A percentile compares a stretch with the other conserved stretches of the same genome.
These are phyloP conservation scores for Acanthisitta chloris DNA, from an alignment of 2,113 vertebrate species.

Conservation along the genomic window DNA sequence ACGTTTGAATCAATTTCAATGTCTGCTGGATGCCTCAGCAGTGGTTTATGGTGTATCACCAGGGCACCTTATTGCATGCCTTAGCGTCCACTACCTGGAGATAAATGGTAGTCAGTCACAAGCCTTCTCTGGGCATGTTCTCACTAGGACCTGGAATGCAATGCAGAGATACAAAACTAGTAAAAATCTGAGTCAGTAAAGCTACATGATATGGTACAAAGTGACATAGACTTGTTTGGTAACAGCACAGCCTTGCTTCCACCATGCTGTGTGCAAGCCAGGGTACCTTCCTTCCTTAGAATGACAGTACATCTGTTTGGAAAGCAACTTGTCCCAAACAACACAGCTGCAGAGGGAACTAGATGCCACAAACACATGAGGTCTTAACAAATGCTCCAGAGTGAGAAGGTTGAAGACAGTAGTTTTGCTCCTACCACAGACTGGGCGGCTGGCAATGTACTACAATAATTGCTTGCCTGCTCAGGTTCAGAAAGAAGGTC, in stretches of 20 bases:
- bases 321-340: not conserved
- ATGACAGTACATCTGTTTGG: rapidly evolving
- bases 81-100: not conserved
- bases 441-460: not conserved
- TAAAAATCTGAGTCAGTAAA: not conserved
- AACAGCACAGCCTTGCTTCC: not conserved
- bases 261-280: not conserved
- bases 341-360: not conserved
- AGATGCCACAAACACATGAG: not conserved
- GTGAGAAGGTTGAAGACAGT: not conserved
- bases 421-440: not conserved
- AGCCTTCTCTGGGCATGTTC: not conserved
- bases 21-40: not conserved
- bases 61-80: not conserved
- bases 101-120: not conserved
- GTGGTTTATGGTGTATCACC: not conserved
- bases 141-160: not conserved
- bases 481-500: not conserved
- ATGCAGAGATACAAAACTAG: not conserved
- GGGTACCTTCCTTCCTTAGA: not conserved
- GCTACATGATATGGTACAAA: not conserved
- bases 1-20: not conserved
- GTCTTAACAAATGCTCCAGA: not conserved
- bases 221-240: not conserved
- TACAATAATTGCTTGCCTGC: not conserved